Percentiles rank a stretch among this genome's conserved stretches.
Conservation (phyloP, 2,797 vertebrate genomes). For the Pristis pectinata region DNA sequence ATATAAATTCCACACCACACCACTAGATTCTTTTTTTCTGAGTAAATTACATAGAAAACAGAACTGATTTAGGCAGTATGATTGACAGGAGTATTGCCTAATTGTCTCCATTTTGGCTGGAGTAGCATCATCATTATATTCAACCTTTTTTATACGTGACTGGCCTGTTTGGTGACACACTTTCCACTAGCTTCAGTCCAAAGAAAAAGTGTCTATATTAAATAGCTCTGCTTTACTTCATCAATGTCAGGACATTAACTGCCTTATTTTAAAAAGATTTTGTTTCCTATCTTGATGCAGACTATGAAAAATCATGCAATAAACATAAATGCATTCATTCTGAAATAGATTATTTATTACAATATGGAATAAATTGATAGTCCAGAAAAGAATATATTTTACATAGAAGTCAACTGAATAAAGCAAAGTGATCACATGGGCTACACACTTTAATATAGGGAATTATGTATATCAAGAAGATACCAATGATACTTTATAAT, state of each 20-base stretch:
- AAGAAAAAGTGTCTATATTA: neutral
- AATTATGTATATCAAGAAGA: neutral
- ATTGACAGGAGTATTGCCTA: no score
- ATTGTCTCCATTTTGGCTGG: no score
- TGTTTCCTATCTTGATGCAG: neutral
- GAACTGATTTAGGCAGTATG: no score
- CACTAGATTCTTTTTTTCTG: no score
- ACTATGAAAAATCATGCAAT: neutral
- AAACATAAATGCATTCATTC: neutral
- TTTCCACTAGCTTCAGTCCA: neutral
- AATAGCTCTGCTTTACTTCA: neutral
- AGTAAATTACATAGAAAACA: no score
- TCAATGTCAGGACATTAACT: neutral
- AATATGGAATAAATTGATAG: neutral
- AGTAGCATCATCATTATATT: no score
- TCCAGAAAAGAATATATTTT: neutral
- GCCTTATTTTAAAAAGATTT: neutral
- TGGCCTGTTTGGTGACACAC: neutral
- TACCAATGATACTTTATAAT: neutral
- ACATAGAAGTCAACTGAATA: neutral
- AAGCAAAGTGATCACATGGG: neutral
- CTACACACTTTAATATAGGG: neutral
- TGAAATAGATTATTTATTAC: neutral
- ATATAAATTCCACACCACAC: neutral
- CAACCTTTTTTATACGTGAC: neutral